Percentiles rank a stretch among this genome's conserved stretches.
Conservation (phyloP, 2,113 vertebrate species). For the Megaceryle torquata region DNA sequence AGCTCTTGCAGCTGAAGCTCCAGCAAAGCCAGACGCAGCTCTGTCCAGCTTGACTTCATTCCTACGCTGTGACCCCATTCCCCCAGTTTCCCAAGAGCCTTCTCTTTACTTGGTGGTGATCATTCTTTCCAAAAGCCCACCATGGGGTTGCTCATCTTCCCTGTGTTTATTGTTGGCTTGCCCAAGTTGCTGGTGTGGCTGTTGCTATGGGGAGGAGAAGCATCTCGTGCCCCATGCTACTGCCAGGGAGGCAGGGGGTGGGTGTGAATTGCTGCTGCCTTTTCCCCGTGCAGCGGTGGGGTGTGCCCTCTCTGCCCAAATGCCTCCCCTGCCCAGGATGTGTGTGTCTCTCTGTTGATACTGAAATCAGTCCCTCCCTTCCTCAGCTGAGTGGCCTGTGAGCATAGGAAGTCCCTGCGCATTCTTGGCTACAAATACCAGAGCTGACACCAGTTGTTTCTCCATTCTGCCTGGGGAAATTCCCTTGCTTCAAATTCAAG, state of each 20-base stretch:
- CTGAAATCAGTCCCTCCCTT: background rate
- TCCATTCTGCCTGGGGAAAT: background rate
- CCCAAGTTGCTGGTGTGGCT: background rate
- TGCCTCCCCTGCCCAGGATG: background rate
- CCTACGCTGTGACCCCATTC: rapidly evolving
- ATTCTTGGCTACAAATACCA: background rate
- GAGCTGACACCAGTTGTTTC: background rate
- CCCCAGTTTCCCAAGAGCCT: background rate
- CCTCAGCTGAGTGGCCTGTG: background rate
- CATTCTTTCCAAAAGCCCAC: background rate
- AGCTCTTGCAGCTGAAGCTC: background rate
- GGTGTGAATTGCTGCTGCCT: background rate
- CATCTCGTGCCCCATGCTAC: rapidly evolving
- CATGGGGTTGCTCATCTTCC: rapidly evolving
- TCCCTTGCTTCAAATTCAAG: background rate
- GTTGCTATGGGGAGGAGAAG: background rate
- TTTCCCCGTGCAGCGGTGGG: background rate
- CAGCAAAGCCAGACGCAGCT: background rate
- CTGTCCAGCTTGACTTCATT: background rate
- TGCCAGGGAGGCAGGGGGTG: background rate
- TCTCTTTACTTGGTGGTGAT: background rate
- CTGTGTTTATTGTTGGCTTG: rapidly evolving
- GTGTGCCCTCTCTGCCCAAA: background rate
- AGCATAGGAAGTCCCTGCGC: background rate
- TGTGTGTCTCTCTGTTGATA: background rate